Base-by-base conservation (phyloP, 2,888 invertebrate genomes). In the Nineta flava region DNA sequence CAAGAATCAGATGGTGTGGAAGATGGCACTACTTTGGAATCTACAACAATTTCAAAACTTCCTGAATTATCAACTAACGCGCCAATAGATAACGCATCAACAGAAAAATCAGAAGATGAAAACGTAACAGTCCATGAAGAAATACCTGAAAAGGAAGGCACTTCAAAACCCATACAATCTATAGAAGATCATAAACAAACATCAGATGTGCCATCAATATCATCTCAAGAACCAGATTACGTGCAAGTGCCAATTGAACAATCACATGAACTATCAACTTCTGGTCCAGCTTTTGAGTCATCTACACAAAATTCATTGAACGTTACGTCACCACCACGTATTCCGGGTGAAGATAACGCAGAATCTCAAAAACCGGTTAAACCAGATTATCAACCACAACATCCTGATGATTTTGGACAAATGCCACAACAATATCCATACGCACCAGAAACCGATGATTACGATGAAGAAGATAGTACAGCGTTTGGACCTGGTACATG, bases 401-500 rank as follows among this genome's bases (percentile, higher is more conserved):
- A 52, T 34, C 50, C 53, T 47, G 51, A 51, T 42, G 51, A 51
- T 38, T 51, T 49, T 32, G 47, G 49, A 19, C 32, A 49, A 17
- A 13, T 43, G 19, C 67, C 32, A 65, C 64, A 16, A 26, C 21
- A 48, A 10, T 26, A 48, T n/a, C 41, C 41, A 13, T 35, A 34
- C 19, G 67, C 66, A 43, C 70, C 69, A 35, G 43, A 41, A 9
- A 59, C 17, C 32, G 65, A 66, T 4, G 83, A 86, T 57, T 83
- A 87, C 60, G 81, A 78, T 54, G 82, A 83, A 57, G 86, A 87
- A 59, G 85, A 86, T 59, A 80, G 80, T 60, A 76, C 79, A 50
- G 70, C 78, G 6, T 86, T 87, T 58, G 88, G 90, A 32, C 90
- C 90, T 13, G 91, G 91, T 57, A 92, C 91, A 47, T 93, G 93